Base-by-base conservation (phyloP, 1,140 invertebrate species). In the Achroia grisella region DNA sequence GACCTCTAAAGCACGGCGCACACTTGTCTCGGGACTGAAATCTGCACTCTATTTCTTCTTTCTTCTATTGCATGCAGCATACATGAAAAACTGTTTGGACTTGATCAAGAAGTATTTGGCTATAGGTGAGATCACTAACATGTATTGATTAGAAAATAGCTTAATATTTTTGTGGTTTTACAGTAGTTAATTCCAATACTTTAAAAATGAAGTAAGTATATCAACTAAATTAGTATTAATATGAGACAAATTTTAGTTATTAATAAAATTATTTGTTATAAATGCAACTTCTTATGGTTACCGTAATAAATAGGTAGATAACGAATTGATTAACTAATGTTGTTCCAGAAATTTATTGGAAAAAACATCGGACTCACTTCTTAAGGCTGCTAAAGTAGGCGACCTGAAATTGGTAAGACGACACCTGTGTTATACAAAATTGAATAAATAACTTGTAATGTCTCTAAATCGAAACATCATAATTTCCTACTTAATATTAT, bases 351-450 rank as follows among this genome's bases (percentile, higher is more conserved):
- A 81, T 71, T 81, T 94, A 59, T 84, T 94, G 58, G 92, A 94
- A 82, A 93, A 92, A 86, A 91, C 92, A 52, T 92, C 92, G 52
- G 93, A 95, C 71, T 89, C 89, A 54, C 88, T 97, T 52, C 87
- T 97, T 61, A 92, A 93, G 88, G 94, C 95, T 17, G 84, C 84
- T 8, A 86, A 87, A 76, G 64, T 82, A 35, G 82, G 80, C 10
- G 85, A 87, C 59, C 70, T 87, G 32, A 86, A 81, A 79, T 76
- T 86, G 79, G 85, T 87, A 63, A 65, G 72, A 23, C 17, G 6
- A 50, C 54, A 52, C 39, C 34, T 44, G 40, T 14, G 6, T 2
- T 23, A 23, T 23, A 23, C 17, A 23, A 23, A 23, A 23, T 23
- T n/a, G 6, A 23, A 23, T 23, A 23, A 23, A 6, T 23, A 23